These are phyloP conservation scores for Chlorocebus sabaeus DNA, from an alignment of 2,113 vertebrate genomes.

Conservation along the genomic window DNA sequence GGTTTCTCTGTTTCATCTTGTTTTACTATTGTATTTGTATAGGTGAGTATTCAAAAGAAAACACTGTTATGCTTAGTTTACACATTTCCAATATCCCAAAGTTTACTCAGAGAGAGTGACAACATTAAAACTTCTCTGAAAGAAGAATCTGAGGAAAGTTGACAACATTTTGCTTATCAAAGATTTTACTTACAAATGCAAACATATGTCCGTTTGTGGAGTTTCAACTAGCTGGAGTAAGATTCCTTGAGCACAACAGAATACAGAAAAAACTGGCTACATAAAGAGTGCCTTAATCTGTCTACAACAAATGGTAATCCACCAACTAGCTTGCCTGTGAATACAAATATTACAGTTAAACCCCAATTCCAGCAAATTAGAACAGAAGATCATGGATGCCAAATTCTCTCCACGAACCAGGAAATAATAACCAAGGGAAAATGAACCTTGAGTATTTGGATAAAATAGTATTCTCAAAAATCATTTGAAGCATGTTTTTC, in stretches of 20 bases:
- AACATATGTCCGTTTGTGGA: not conserved
- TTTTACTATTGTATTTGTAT: not conserved
- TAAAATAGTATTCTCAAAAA: constrained; percentile 7
- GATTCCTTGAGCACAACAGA: not conserved
- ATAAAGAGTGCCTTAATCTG: not conserved
- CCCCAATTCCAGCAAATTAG: not conserved
- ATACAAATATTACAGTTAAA: constrained; percentile 36
- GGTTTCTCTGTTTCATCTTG: not conserved
- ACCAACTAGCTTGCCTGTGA: not conserved
- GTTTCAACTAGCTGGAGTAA: not conserved
- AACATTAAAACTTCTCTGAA: not conserved
- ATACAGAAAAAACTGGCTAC: not conserved
- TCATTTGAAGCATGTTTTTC: not conserved
- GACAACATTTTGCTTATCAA: not conserved
- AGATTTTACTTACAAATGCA: not conserved
- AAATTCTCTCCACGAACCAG: not conserved
- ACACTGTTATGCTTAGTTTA: not conserved
- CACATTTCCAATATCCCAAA: not conserved
- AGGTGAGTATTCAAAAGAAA: constrained; percentile 11
- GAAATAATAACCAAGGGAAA: not conserved
- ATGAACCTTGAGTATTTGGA: not conserved
- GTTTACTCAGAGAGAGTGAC: not conserved
- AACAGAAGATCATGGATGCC: not conserved
- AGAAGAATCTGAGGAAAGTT: constrained; percentile 1
- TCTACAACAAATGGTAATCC: not conserved